Conservation (phyloP, 2,797 vertebrate species). For the Falco cherrug region DNA sequence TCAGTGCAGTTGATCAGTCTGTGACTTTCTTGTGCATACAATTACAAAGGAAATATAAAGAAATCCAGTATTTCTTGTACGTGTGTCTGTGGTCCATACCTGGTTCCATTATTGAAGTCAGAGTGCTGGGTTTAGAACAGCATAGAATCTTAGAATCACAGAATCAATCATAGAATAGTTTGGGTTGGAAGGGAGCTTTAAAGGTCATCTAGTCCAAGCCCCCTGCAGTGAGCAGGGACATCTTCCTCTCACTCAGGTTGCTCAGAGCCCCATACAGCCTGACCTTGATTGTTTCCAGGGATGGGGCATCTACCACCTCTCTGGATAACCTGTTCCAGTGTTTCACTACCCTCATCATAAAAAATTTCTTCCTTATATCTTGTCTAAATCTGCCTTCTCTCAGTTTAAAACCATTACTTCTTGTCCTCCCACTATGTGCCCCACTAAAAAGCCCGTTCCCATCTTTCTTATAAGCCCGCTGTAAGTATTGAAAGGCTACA, state of each 20-base stretch:
- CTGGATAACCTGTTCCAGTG: neutral
- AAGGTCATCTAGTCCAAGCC: neutral
- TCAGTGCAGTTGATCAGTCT: neutral
- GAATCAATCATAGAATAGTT: neutral
- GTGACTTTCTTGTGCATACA: neutral
- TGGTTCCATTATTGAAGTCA: neutral
- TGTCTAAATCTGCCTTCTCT: neutral
- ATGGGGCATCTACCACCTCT: fast-evolving
- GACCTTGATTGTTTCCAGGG: neutral
- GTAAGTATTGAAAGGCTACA: neutral
- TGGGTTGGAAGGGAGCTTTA: neutral
- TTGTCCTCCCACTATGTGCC: fast-evolving
- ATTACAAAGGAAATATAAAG: neutral
- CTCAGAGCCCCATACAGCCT: neutral
- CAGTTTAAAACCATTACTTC: neutral
- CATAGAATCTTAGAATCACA: neutral
- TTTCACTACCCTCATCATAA: neutral
- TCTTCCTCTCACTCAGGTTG: neutral
- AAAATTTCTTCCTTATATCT: neutral
- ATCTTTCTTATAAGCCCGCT: neutral
- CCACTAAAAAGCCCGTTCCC: neutral
- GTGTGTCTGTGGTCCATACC: neutral
- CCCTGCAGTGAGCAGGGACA: neutral
- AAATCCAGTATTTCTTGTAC: neutral
- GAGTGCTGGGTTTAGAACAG: neutral